Base-by-base conservation (phyloP, 2,888 invertebrate species). In the Machimus rusticus region DNA sequence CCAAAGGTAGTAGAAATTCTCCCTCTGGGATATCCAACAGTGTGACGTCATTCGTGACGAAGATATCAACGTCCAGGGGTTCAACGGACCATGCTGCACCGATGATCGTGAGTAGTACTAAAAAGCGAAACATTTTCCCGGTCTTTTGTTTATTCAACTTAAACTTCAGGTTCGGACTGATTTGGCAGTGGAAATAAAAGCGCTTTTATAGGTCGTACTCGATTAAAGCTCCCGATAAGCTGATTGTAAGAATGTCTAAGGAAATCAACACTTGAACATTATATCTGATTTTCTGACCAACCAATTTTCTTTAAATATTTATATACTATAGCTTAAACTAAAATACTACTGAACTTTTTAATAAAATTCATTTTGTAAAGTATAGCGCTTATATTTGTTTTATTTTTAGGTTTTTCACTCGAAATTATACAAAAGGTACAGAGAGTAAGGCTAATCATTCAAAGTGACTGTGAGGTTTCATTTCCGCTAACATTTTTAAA, bases 51-150 rank as follows among this genome's bases (percentile, higher is more conserved):
- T 81, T 34, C 6, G 34, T 34, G 14, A 51, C 46, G 1, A 55
- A 9, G 31, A 81, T n/a, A 12, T 55, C 34, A 34, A 34, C 81
- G 16, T n/a, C 51, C 14, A 31, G 2, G 34, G 23, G 28, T 51
- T 81, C 81, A 43, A 23, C 16, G 31, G 81, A 28, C 4, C 28
- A 28, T 5, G 31, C 31, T 31, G 55, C 28, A n/a, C 51, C 81
- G n/a, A 81, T 46, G 16, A 81, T 9, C 16, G 55, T 31, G 28
- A 81, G 51, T 5, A 55, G 23, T 51, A 51, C 14, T 6, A 55
- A 23, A 31, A 81, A 81, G 28, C 81, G 81, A 28, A 81, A 81
- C 81, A 81, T 81, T 43, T 43, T 79, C 74, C n/a, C 1, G 16
- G 51, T 51, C 1, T 51, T 51, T 51, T 6, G 16, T 51, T n/a